Percentiles rank a stretch among this genome's conserved stretches.
phyloP scores from a whole-genome alignment of 2,888 invertebrate species.

The Aquatica leii region DNA sequence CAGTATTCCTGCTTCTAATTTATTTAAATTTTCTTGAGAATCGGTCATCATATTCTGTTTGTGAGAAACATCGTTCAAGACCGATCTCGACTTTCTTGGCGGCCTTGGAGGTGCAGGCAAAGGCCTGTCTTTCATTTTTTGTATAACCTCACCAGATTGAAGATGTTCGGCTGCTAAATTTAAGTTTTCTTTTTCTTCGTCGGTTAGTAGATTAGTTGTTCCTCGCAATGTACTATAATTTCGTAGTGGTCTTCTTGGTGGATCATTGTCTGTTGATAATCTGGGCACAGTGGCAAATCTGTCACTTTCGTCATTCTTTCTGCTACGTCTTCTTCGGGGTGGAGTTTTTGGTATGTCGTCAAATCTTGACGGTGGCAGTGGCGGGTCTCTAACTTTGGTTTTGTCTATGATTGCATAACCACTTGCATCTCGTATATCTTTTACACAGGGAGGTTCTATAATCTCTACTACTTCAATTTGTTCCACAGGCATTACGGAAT shows the following conservation, averaged over 20 bases:
- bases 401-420: constrained; percentile 85
- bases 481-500: constrained; percentile 64
- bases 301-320: constrained; percentile 63
- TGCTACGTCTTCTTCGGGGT: constrained; percentile 42
- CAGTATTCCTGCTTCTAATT: constrained; percentile 31
- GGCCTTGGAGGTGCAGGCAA: constrained; percentile 88
- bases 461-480: constrained; percentile 50
- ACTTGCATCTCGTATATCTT: constrained; percentile 58
- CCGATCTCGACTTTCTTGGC: constrained; percentile 64
- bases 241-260: constrained; percentile 67
- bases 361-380: constrained; percentile 68
- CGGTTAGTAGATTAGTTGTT: constrained; percentile 52
- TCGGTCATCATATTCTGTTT: constrained; percentile 45
- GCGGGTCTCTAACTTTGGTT: constrained; percentile 60
- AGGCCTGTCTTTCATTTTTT: constrained; percentile 86
- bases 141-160: constrained; percentile 78
- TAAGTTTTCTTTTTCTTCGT: constrained; percentile 56
- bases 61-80: constrained; percentile 52
- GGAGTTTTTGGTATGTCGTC: constrained; percentile 60
- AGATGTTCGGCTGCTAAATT: constrained; percentile 70
- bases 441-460: constrained; percentile 55
- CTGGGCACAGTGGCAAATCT: constrained; percentile 77
- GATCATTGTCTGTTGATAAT: constrained; percentile 58
- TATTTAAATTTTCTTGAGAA: constrained; percentile 20
- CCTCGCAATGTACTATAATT: constrained; percentile 71